Evolutionary conservation across 1,140 invertebrate genomes (phyloP).

Genomic region (Lepidurus arcticus): DNA sequence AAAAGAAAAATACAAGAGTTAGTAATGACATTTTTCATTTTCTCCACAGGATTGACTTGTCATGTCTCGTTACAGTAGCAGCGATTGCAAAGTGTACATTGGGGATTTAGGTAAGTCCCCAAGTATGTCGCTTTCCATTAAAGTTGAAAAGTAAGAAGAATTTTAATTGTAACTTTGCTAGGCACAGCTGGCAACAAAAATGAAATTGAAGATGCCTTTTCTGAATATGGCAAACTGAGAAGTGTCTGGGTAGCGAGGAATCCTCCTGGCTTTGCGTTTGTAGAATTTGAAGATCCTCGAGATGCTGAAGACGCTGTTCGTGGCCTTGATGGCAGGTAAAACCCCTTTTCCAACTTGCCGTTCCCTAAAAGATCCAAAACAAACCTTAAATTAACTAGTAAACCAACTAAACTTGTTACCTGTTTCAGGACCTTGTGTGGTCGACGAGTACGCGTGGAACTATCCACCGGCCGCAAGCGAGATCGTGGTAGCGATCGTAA

Average conservation of each 20-base stretch:
- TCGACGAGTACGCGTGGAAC: conserved; percentile 79
- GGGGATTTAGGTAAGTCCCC: conserved; percentile 72
- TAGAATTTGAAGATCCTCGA: conserved; percentile 78
- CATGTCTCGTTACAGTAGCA: conserved; percentile 12
- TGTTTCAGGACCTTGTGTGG: conserved; percentile 70
- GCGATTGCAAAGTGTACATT: conserved; percentile 92
- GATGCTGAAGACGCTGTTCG: conserved; percentile 97
- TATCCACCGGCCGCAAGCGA: conserved; percentile 72
- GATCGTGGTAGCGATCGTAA: conserved; percentile 44
- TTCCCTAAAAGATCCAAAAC: not conserved
- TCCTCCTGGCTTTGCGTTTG: conserved; percentile 89
- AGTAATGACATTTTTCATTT: not conserved
- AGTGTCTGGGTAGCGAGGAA: conserved; percentile 94
- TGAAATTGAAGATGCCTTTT: conserved; percentile 87
- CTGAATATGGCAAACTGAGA: conserved; percentile 84
- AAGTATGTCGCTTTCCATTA: not conserved
- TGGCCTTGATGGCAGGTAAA: conserved; percentile 82
- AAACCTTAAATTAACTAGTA: not conserved
- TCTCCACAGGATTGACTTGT: not conserved
- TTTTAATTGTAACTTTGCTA: conserved; percentile 35
- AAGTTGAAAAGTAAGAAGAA: conserved; percentile 11
- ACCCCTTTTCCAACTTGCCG: not conserved
- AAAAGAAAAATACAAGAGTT: too few relatives aligned
- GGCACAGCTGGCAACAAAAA: conserved; percentile 73
- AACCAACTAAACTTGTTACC: not conserved